Conservation (phyloP, 2,888 invertebrate species). For the Cacoxenus indagator region DNA sequence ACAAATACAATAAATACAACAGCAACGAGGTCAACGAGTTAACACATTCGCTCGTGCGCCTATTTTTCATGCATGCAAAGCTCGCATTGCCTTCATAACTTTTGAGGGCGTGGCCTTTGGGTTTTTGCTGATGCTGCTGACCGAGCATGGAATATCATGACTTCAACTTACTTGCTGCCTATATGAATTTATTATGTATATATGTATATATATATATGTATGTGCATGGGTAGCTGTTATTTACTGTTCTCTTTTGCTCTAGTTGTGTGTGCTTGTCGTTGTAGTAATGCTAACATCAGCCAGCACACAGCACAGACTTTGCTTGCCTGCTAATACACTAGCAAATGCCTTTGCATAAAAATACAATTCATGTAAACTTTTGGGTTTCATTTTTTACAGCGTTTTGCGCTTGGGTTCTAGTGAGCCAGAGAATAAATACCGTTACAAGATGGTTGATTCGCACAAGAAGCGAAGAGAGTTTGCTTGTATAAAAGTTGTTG, state of each 20-base stretch:
- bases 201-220: background rate
- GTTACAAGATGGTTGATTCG: too few relatives aligned
- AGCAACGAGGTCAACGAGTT: slow-evolving; percentile 32
- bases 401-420: too few relatives aligned
- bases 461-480: too few relatives aligned
- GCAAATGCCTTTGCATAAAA: too few relatives aligned
- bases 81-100: background rate
- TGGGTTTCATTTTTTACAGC: too few relatives aligned
- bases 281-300: background rate
- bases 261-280: too few relatives aligned
- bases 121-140: background rate
- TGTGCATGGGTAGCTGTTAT: background rate
- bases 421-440: too few relatives aligned
- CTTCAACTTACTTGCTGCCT: background rate
- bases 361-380: too few relatives aligned
- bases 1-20: background rate
- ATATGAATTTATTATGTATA: background rate
- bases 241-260: too few relatives aligned
- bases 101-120: background rate
- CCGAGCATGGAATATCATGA: background rate
- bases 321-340: too few relatives aligned
- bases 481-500: too few relatives aligned
- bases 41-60: slow-evolving; percentile 12
- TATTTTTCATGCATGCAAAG: background rate
- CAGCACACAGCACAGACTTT: background rate